A percentile compares a stretch with the other conserved stretches of the same genome.
Conservation (phyloP, 2,888 invertebrate species). For the Acrocyrtus sp. region DNA sequence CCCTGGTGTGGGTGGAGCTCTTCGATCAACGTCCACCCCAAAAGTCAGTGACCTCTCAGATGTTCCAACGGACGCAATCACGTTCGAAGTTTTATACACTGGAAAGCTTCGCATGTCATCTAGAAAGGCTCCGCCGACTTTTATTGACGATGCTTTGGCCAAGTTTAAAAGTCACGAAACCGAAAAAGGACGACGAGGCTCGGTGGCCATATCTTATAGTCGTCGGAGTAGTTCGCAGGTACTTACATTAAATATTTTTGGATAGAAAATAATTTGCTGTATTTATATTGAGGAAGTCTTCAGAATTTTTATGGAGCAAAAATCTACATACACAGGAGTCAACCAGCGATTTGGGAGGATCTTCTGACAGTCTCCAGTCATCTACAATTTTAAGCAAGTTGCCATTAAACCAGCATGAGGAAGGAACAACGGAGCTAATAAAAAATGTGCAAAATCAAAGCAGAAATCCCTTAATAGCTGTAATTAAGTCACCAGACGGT, state of each 20-base stretch:
- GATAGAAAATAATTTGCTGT: no score
- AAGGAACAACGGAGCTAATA: no score
- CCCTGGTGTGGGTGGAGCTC: constrained; percentile 2
- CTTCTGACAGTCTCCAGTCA: constrained; percentile 46
- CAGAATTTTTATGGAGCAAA: no score
- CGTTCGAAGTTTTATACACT: constrained; percentile 91
- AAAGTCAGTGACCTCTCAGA: constrained; percentile 45
- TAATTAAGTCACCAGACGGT: constrained; percentile 16
- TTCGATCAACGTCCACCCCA: constrained; percentile 42
- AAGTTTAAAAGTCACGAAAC: constrained; percentile 84
- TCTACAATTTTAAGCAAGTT: neutral
- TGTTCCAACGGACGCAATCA: constrained; percentile 82
- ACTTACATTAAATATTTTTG: no score
- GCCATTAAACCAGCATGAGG: no score
- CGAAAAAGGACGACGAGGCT: constrained; percentile 70
- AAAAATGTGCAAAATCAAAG: no score
- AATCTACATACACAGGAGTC: constrained; percentile 40
- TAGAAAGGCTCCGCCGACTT: constrained; percentile 84
- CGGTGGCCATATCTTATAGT: constrained; percentile 35
- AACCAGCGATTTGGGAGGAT: constrained; percentile 41
- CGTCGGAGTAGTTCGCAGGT: constrained; percentile 59
- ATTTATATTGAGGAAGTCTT: no score
- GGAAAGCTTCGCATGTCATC: constrained; percentile 91
- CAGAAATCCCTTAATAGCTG: constrained; percentile 24
- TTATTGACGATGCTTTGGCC: constrained; percentile 89